Evolutionary conservation across 53 echinoderm and acorn worm species (phyloP).

Genomic region (Antedon mediterranea): DNA sequence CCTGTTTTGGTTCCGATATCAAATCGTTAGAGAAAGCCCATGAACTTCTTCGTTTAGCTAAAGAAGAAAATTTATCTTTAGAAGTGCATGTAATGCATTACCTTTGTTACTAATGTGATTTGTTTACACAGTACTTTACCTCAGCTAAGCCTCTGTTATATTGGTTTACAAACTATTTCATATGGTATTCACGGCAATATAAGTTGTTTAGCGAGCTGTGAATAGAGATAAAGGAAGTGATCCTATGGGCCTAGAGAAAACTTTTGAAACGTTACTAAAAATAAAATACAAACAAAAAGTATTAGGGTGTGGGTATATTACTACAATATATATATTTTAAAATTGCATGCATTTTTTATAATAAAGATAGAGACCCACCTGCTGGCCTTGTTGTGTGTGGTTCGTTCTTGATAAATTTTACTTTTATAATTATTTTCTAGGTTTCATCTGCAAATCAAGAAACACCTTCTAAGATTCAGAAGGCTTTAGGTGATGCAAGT

Average conservation of each 20-base stretch:
- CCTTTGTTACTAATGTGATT: background rate
- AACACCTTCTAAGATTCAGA: slow-evolving; percentile 59
- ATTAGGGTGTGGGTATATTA: too few species aligned
- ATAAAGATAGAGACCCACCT: too few species aligned
- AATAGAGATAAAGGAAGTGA: background rate
- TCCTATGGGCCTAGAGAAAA: background rate
- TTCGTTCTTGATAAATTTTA: too few species aligned
- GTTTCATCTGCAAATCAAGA: slow-evolving; percentile 63
- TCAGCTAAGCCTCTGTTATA: background rate
- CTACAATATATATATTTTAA: too few species aligned
- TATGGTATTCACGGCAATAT: background rate
- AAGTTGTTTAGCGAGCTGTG: background rate
- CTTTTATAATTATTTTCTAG: slow-evolving; percentile 8
- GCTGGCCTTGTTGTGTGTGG: too few species aligned
- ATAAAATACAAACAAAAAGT: too few species aligned
- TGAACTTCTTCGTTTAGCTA: slow-evolving; percentile 47
- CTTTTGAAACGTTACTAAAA: background rate
- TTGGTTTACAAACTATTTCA: background rate
- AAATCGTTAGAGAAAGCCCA: slow-evolving; percentile 34
- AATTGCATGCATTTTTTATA: too few species aligned
- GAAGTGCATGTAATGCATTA: slow-evolving; percentile 41
- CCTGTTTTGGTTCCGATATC: slow-evolving; percentile 43
- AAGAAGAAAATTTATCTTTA: slow-evolving; percentile 39
- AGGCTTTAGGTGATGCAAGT: slow-evolving; percentile 66
- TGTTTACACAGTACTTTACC: background rate